phyloP scores from a whole-genome alignment of 2,113 vertebrate species.

The Carassius carassius region DNA sequence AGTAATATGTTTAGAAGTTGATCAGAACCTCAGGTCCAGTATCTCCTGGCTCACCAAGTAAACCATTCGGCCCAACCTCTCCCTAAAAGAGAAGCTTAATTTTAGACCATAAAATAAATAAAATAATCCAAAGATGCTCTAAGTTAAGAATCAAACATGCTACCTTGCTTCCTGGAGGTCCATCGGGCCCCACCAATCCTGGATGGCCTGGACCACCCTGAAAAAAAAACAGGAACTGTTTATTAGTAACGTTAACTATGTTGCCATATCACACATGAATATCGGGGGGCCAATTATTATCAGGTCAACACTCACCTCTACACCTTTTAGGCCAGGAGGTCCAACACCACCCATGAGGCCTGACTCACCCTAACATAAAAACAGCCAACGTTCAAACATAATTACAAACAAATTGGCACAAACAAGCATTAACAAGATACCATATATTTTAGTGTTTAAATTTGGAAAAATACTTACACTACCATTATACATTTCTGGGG shows the following conservation, averaged over 20 bases:
- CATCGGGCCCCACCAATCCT: conserved; percentile 73
- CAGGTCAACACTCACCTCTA: conserved; percentile 68
- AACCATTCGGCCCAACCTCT: conserved; percentile 62
- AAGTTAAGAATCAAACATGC: background rate
- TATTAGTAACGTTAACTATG: background rate
- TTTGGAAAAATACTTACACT: background rate
- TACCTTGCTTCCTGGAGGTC: conserved; percentile 81
- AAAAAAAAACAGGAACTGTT: background rate
- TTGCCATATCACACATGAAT: background rate
- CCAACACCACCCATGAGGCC: conserved; percentile 78
- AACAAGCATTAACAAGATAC: background rate
- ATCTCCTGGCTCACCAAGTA: conserved; percentile 56
- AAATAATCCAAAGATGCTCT: background rate
- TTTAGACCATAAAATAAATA: background rate
- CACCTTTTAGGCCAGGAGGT: conserved; percentile 72
- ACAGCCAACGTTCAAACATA: conserved; percentile 15
- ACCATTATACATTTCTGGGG: background rate
- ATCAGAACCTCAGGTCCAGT: conserved; percentile 63
- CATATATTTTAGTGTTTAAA: background rate
- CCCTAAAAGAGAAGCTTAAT: conserved; percentile 60
- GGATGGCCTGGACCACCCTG: conserved; percentile 70
- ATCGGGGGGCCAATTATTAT: background rate
- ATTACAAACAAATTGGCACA: background rate
- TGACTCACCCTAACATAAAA: conserved; percentile 75
- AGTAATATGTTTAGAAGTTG: background rate